Base-by-base conservation (phyloP, 2,113 vertebrate genomes). In the Hemiprocne comata region DNA sequence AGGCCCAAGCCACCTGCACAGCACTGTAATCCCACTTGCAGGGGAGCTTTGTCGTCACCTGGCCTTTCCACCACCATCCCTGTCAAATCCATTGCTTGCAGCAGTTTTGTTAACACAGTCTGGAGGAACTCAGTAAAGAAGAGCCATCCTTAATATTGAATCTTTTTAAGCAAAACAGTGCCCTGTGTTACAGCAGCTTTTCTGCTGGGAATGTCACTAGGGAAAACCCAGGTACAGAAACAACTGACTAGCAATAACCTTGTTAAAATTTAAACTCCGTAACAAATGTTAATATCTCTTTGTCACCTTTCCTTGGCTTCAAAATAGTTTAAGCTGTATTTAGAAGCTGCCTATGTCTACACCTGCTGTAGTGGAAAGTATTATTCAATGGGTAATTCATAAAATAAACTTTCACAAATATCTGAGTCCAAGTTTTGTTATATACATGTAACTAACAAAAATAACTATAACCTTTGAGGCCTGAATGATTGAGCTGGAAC, bases 151-250 rank as follows among this genome's bases (percentile, higher is more conserved):
- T 2, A 15, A 15, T 3, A n/a, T 18, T 66, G 50, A 50, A 6
- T 33, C 17, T 53, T 69, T 67, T 72, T 23, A 58, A 62, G 40
- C 10, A 75, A 71, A 90, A 57, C 28, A 36, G 25, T 11, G 21
- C 42, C 23, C 25, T 81, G 54, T 11, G 15, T 29, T n/a, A n/a
- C n/a, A 71, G 28, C 42, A 78, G 34, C 33, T 58, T 44, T 42
- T 20, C 25, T 23, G 16, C 7, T 0, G 1, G 48, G 57, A 89
- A 36, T 1, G 6, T 67, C 33, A 67, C 55, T 19, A 34, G 18
- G 55, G 42, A 88, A 90, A 89, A 81, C 11, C 11, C 53, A 92
- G 48, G 17, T 78, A 91, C 67, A 24, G 13, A 75, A 71, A 38
- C 11, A 65, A 60, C 9, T 18, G 12, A 51, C 26, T 46, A 60